Evolutionary conservation across 2,797 vertebrate genomes (phyloP), one percentile per base, ranked within the genome.

Genomic region (Vireo griseus): DNA sequence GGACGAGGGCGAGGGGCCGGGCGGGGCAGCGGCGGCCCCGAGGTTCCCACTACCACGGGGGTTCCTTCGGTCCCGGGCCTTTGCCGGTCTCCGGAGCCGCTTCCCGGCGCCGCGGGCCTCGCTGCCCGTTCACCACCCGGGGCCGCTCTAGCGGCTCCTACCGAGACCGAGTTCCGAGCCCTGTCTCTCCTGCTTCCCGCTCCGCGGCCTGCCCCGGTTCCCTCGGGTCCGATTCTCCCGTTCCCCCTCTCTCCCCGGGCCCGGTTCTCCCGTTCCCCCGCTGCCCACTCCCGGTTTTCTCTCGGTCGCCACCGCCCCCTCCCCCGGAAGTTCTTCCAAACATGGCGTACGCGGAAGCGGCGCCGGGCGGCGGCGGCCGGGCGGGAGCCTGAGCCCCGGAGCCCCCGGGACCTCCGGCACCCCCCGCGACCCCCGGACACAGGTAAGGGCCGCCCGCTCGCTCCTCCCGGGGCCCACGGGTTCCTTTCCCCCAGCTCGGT

Each of bases 311-410:
- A 0, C 72, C 82, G 58, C 79, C 68, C 67, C 58, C 72, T 72
- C 45, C 33, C 39, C 72, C 83, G 83, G 83, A 86, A 86, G 63
- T 31, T 18, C 71, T 11, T 35, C 5, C 17, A 54, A 39, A 5
- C 72, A 86, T 86, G 63, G 82, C 82, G 82, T 61, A 84, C 82
- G 54, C 72, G 82, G 82, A 68, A 76, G 82, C 72, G 72, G 47
- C 62, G 72, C 24, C n/a, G 19, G 62, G 72, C 72, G 82, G 72
- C 24, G 72, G 72, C 40, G 62, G 66, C 78, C 78, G 54, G 72
- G 54, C 47, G 82, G 82, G 82, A 68, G 39, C 72, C 82, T 76
- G 82, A 84, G 44, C 44, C 37, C 44, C 71, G 78, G 55, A 44
- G 47, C 10, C 35, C 25, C 31, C 50, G 59, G 58, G 33, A 48